phyloP scores from a whole-genome alignment of 2,113 vertebrate species.

The Hydrolagus affinis region DNA sequence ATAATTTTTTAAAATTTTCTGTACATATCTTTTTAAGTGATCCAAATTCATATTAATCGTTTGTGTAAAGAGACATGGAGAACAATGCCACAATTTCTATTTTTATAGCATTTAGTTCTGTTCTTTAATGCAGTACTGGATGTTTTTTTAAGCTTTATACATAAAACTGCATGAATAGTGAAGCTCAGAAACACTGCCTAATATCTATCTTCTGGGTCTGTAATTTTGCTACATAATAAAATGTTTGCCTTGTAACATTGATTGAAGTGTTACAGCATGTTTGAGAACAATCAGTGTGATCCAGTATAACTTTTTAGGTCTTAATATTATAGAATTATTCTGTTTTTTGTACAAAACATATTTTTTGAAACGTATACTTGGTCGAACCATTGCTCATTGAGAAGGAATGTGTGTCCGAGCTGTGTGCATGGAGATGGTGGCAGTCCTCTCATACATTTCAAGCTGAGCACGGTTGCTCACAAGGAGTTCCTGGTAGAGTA shows the following conservation, averaged over 20 bases:
- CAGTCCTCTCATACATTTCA: too few species aligned
- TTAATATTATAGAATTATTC: not conserved
- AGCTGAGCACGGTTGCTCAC: too few species aligned
- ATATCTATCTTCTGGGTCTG: not conserved
- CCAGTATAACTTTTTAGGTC: not conserved
- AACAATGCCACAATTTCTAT: slow-evolving; percentile 54
- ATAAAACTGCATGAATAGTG: slow-evolving; percentile 39
- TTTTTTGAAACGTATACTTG: too few species aligned
- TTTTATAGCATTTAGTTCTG: slow-evolving; percentile 54
- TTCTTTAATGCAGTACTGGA: slow-evolving; percentile 36
- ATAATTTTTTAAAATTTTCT: not conserved
- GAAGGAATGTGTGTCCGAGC: too few species aligned
- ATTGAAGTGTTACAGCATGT: not conserved
- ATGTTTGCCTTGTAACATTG: slow-evolving; percentile 24
- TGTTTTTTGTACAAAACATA: not conserved
- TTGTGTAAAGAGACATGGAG: slow-evolving; percentile 15
- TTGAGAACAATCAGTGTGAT: not conserved
- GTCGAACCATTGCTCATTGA: too few species aligned
- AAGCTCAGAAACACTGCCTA: slow-evolving; percentile 1
- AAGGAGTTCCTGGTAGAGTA: too few species aligned
- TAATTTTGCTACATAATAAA: slow-evolving; percentile 30
- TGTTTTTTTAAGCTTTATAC: slow-evolving; percentile 37
- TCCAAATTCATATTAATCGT: not conserved
- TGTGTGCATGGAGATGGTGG: too few species aligned
- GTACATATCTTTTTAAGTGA: slow-evolving; percentile 1